phyloP scores from a whole-genome alignment of 2,888 invertebrate genomes.

The Plutella xylostella region DNA sequence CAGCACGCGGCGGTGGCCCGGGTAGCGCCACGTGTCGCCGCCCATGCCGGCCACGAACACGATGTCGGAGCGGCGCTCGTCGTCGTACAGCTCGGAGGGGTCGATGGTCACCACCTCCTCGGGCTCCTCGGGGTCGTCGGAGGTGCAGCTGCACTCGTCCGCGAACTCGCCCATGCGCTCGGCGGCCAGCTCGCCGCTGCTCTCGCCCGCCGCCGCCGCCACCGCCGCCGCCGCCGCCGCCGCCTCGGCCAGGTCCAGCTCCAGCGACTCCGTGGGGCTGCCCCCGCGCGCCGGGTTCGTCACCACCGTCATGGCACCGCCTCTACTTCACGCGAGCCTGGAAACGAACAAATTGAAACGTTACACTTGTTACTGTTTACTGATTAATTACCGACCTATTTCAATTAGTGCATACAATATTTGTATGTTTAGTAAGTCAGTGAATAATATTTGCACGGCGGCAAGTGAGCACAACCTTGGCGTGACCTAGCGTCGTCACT shows the following conservation, averaged over 20 bases:
- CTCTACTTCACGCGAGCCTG: constrained; percentile 27
- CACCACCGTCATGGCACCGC: constrained; percentile 55
- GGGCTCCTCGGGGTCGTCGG: background rate
- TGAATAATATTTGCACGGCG: too few species aligned
- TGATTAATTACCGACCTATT: too few species aligned
- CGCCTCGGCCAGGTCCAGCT: constrained; percentile 12
- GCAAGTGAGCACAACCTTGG: background rate
- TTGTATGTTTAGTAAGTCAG: too few species aligned
- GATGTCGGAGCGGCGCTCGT: constrained; percentile 71
- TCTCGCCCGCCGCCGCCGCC: background rate
- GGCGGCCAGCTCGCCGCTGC: background rate
- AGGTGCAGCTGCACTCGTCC: background rate
- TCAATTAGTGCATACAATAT: too few species aligned
- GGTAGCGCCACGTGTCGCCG: constrained; percentile 75
- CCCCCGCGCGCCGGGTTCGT: constrained; percentile 51
- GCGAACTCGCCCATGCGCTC: background rate
- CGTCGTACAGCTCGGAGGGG: constrained; percentile 48
- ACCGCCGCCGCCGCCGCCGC: background rate
- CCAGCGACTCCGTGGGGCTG: constrained; percentile 38
- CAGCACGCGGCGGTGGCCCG: constrained; percentile 74
- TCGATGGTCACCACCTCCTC: background rate
- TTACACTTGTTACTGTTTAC: background rate
- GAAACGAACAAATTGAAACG: constrained; percentile 22
- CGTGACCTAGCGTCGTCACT: background rate
- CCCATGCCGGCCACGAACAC: constrained; percentile 74